Evolutionary conservation across 2,888 invertebrate species (phyloP).

Genomic region (Sycophila texana): DNA sequence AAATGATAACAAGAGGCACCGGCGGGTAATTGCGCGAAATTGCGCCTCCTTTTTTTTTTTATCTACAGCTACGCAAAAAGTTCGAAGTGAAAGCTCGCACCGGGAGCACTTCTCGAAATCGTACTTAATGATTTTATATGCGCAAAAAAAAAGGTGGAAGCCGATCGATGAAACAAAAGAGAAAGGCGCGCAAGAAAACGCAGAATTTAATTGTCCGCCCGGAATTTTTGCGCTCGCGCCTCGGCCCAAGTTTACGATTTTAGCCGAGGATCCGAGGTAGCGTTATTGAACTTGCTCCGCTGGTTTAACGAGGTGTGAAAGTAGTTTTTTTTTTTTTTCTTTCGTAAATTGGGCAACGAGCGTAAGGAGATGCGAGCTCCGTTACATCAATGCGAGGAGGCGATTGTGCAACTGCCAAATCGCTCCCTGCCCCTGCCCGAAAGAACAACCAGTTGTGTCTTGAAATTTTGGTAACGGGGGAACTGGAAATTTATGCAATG

Average conservation of each 20-base stretch:
- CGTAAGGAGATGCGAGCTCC: not conserved
- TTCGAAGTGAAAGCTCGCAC: constrained; percentile 41
- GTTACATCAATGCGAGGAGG: constrained; percentile 14
- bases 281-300: not conserved
- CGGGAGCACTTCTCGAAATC: constrained; percentile 32
- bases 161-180: constrained; percentile 26
- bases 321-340: not conserved
- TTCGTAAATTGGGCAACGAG: constrained; percentile 6
- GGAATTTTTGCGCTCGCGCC: no score
- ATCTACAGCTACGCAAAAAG: constrained; percentile 20
- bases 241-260: no score
- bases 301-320: constrained; percentile 23
- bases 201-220: not conserved
- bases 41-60: constrained; percentile 20
- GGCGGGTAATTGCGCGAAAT: constrained; percentile 48
- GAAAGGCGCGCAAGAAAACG: not conserved
- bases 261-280: no score
- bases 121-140: constrained; percentile 29
- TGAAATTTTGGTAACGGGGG: not conserved
- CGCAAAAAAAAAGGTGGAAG: constrained; percentile 5
- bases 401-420: constrained; percentile 18
- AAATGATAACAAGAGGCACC: constrained; percentile 48
- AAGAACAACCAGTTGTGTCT: constrained; percentile 31
- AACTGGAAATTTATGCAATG: constrained; percentile 23
- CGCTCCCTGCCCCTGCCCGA: constrained; percentile 2